Conservation (phyloP, 2,888 invertebrate genomes). For the Perizoma affinitatum region DNA sequence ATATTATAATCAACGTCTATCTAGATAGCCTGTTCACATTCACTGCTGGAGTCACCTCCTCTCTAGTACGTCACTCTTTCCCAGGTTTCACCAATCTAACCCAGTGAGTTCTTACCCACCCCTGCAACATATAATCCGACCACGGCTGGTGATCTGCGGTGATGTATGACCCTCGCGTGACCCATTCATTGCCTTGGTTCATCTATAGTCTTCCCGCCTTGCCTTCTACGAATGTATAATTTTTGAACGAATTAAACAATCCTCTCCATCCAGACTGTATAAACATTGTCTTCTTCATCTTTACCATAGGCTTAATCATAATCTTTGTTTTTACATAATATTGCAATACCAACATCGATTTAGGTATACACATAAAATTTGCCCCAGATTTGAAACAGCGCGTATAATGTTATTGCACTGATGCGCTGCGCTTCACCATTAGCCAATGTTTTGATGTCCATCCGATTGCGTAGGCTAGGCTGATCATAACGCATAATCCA, state of each 20-base stretch:
- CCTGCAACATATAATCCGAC: too few relatives aligned
- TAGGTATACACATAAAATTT: slow-evolving; percentile 38
- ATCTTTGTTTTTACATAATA: background rate
- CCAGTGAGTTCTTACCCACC: too few relatives aligned
- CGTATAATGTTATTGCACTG: slow-evolving; percentile 51
- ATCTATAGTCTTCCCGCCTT: background rate
- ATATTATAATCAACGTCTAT: background rate
- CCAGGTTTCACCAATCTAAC: too few relatives aligned
- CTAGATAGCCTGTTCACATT: background rate
- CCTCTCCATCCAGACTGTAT: too few relatives aligned
- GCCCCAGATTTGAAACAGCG: slow-evolving; percentile 54
- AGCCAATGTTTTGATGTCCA: slow-evolving; percentile 50
- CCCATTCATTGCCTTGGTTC: too few relatives aligned
- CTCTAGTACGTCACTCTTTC: too few relatives aligned
- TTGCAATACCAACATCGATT: slow-evolving; percentile 25
- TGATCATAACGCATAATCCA: slow-evolving; percentile 46
- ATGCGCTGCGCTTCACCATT: slow-evolving; percentile 44
- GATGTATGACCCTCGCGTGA: too few relatives aligned
- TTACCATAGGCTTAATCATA: background rate
- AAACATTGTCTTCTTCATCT: too few relatives aligned
- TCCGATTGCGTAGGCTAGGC: slow-evolving; percentile 49
- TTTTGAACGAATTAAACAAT: too few relatives aligned
- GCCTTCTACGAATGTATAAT: too few relatives aligned
- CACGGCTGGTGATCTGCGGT: too few relatives aligned
- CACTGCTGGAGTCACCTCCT: too few relatives aligned